Percentiles rank a stretch among this genome's conserved stretches.
Evolutionary conservation across 2,797 vertebrate species (phyloP).

Genomic region (Aythya fuligula): DNA sequence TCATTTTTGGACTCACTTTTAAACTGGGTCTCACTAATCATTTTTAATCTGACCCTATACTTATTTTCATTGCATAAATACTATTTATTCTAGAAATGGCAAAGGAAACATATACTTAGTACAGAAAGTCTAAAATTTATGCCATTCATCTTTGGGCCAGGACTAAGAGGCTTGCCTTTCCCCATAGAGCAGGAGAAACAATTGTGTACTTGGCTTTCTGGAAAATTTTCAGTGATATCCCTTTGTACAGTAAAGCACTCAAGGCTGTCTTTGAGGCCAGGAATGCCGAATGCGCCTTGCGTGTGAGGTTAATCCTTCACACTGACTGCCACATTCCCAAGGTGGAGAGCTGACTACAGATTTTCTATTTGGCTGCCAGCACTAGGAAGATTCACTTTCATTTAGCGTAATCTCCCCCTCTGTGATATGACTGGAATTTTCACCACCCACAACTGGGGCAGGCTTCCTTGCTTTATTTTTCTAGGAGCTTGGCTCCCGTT

Average conservation of each 20-base stretch:
- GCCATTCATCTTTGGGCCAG: not conserved
- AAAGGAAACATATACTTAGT: not conserved
- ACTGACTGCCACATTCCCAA: not conserved
- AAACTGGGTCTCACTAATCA: not conserved
- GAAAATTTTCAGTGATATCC: not conserved
- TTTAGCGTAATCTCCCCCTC: not conserved
- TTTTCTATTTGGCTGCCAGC: not conserved
- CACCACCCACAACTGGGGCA: not conserved
- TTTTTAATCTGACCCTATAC: not conserved
- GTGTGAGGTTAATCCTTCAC: not conserved
- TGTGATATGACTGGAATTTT: conserved; percentile 44
- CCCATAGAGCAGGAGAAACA: not conserved
- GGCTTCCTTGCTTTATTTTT: not conserved
- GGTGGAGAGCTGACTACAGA: not conserved
- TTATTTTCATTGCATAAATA: not conserved
- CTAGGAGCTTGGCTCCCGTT: not conserved
- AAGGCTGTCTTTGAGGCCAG: not conserved
- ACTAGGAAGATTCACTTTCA: not conserved
- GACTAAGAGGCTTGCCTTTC: not conserved
- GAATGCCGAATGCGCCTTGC: conserved; percentile 8
- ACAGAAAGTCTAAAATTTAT: not conserved
- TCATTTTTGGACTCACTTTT: not conserved
- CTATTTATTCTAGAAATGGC: not conserved
- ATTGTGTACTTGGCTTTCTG: not conserved
- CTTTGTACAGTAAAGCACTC: not conserved